Conservation (phyloP, 2,113 vertebrate genomes). For the Bos indicus region DNA sequence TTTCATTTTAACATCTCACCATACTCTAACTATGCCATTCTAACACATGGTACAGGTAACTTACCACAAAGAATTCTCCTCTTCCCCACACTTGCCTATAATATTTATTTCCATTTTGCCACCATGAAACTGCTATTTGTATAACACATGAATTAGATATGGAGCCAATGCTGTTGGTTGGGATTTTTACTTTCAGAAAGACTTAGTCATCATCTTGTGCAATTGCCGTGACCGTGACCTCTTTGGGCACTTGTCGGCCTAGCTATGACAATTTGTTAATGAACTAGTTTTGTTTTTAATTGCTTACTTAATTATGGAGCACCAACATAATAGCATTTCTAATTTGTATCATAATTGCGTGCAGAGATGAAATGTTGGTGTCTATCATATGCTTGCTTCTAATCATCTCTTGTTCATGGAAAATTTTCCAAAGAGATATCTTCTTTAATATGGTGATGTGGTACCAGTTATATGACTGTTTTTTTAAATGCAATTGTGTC, state of each 20-base stretch:
- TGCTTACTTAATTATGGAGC: slow-evolving; percentile 87
- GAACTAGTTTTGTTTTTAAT: slow-evolving; percentile 89
- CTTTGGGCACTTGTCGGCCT: slow-evolving; percentile 79
- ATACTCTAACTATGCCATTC: background rate
- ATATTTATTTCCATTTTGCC: background rate
- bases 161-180: slow-evolving; percentile 35
- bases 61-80: background rate
- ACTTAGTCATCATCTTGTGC: slow-evolving; percentile 68
- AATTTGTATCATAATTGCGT: slow-evolving; percentile 86
- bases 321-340: slow-evolving; percentile 86
- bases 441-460: slow-evolving; percentile 77
- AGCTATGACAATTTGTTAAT: slow-evolving; percentile 86
- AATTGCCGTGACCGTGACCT: slow-evolving; percentile 80
- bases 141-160: slow-evolving; percentile 35
- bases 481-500: slow-evolving; percentile 52
- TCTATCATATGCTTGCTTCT: slow-evolving; percentile 81
- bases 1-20: background rate
- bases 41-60: background rate
- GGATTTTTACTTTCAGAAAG: slow-evolving; percentile 59
- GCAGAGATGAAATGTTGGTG: slow-evolving; percentile 87
- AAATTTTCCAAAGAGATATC: slow-evolving; percentile 81
- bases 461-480: slow-evolving; percentile 70
- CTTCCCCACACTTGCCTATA: background rate
- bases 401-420: slow-evolving; percentile 81
- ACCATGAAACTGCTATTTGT: slow-evolving; percentile 50